phyloP scores from a whole-genome alignment of 1,140 invertebrate species.

The Holcopasites calliopsidis region DNA sequence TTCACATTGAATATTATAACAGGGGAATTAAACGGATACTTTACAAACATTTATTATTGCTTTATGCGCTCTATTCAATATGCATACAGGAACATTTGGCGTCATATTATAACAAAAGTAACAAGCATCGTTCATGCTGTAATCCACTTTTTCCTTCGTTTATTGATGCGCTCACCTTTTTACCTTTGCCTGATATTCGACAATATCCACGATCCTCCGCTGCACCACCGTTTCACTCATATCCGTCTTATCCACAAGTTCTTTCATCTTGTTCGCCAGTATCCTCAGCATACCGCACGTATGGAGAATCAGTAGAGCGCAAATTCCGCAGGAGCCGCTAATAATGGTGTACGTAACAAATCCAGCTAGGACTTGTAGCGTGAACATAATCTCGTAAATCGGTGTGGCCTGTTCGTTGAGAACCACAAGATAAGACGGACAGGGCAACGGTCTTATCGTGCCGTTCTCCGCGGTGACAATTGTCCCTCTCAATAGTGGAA shows the following conservation, averaged over 20 bases:
- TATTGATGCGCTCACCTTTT: not conserved
- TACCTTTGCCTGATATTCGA: not conserved
- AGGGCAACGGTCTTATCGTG: conserved; percentile 41
- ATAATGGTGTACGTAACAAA: conserved; percentile 54
- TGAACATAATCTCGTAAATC: conserved; percentile 57
- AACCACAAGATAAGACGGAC: not conserved
- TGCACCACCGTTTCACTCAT: not conserved
- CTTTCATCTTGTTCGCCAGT: conserved; percentile 44
- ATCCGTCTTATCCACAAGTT: not conserved
- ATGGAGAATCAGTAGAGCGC: conserved; percentile 61
- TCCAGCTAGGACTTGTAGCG: conserved; percentile 51
- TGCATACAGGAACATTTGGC: too few species aligned
- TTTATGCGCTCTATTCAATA: too few species aligned
- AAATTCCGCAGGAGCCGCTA: conserved; percentile 49
- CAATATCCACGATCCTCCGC: not conserved
- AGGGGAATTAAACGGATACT: too few species aligned
- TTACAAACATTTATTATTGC: too few species aligned
- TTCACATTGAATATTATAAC: too few species aligned
- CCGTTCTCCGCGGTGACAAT: conserved; percentile 8
- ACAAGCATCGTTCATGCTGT: too few species aligned
- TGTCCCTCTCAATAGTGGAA: conserved; percentile 11
- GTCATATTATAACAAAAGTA: too few species aligned
- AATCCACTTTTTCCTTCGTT: too few species aligned
- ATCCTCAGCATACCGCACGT: conserved; percentile 63
- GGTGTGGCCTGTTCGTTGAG: not conserved